Conservation (phyloP, 2,888 invertebrate species). For the Adelphocoris suturalis region DNA sequence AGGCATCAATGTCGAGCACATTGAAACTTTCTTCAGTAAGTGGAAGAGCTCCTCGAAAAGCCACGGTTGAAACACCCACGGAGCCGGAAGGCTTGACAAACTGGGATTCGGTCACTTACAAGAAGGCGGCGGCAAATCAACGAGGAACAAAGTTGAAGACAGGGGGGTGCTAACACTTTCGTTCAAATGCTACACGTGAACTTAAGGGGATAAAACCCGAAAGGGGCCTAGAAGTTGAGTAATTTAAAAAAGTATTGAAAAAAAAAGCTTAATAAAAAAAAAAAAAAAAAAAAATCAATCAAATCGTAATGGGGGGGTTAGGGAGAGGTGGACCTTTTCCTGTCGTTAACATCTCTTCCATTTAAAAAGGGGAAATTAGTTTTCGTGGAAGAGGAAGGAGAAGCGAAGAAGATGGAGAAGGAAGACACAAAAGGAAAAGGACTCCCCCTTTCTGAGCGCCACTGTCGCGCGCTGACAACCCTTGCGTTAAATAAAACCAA, state of each 20-base stretch:
- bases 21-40: constrained; percentile 90
- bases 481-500: constrained; percentile 29
- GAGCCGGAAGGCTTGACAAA: constrained; percentile 50
- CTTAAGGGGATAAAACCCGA: background rate
- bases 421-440: background rate
- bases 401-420: background rate
- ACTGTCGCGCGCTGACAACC: background rate
- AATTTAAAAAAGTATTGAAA: constrained; percentile 21
- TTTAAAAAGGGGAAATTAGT: background rate
- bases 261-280: background rate
- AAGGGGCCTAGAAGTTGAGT: constrained; percentile 21
- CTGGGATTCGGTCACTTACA: constrained; percentile 21
- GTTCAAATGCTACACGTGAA: constrained; percentile 22
- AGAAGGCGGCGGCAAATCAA: constrained; percentile 13
- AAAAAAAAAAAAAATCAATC: too few species aligned
- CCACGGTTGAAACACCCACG: constrained; percentile 80
- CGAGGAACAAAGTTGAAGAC: constrained; percentile 9
- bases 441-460: constrained; percentile 21
- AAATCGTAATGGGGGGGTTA: background rate
- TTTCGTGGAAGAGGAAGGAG: background rate
- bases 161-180: constrained; percentile 20
- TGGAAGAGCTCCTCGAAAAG: constrained; percentile 88
- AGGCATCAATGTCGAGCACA: constrained; percentile 90
- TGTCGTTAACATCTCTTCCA: background rate
- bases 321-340: constrained; percentile 16